These are phyloP conservation scores for Spilosoma lubricipeda DNA, from an alignment of 2,888 invertebrate species.

Conservation along the genomic window DNA sequence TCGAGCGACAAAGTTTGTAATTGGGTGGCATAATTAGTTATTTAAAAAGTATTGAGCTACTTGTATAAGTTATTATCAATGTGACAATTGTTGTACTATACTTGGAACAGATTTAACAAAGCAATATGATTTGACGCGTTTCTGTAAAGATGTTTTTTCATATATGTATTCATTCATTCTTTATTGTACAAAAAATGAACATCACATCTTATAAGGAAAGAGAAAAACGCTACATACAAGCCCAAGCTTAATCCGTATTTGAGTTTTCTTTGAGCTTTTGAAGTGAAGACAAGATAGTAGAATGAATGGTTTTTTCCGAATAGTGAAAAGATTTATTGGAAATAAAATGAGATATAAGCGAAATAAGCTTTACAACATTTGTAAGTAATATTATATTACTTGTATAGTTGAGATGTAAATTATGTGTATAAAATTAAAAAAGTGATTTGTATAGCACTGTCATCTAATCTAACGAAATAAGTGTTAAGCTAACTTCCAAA, in stretches of 20 bases:
- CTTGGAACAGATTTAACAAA: not conserved
- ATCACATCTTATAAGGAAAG: not conserved
- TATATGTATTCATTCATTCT: not conserved
- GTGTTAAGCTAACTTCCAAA: not conserved
- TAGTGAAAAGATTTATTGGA: not conserved
- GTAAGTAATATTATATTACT: not conserved
- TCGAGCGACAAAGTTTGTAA: not conserved
- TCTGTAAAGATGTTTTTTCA: not conserved
- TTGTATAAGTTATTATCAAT: not conserved
- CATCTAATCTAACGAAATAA: not conserved
- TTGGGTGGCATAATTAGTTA: not conserved
- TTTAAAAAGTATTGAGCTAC: not conserved
- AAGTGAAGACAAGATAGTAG: not conserved
- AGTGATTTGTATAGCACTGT: not conserved
- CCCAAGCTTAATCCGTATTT: not conserved
- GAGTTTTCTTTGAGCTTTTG: not conserved
- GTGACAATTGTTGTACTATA: not conserved
- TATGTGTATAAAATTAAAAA: not conserved
- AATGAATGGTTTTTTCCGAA: not conserved
- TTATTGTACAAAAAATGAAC: not conserved
- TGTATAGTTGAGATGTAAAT: not conserved
- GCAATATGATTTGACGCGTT: not conserved
- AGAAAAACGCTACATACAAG: not conserved
- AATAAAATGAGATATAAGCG: not conserved
- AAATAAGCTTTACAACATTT: not conserved